Base-by-base conservation (phyloP, 2,888 invertebrate species). In the Slavum lentiscoides region DNA sequence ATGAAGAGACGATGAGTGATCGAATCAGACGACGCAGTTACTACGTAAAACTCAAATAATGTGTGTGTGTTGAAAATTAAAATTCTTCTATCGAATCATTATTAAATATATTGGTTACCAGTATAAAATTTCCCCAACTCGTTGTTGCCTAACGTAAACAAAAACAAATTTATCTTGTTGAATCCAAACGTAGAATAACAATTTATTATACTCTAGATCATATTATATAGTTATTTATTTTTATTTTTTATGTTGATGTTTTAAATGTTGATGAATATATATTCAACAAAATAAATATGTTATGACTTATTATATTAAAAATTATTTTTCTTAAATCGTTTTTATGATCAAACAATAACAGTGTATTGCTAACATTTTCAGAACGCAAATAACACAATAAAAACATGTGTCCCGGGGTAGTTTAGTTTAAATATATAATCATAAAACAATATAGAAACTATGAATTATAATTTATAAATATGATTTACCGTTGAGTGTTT, bases 21-120 rank as follows among this genome's bases (percentile, higher is more conserved):
- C 89, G 96, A 84, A 96, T 96, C 84, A 89, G 94, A 84, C 89
- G 96, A 55, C 94, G 95, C 86, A 95, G 95, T 86, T 96, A 94
- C 87, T 96, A 95, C 59, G 77, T 80, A 23, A 80, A 80, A 80
- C 39, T 80, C 6, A 80, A 69, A 62, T 77, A 69, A 7, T 43
- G n/a, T 62, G n/a, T 62, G 17, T 69, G 4, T 49, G 13, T 64
- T 19, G 9, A 69, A 30, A 55, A 73, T 23, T 19, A 17, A 37
- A 66, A 19, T 21, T 67, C 15, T 75, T n/a, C 58, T 55, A n/a
- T 23, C 3, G 9, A 80, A 55, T 39, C 5, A 21, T 80, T 53
- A 70, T 69, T 62, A 15, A 64, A 64, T 64, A 17, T 80, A 80
- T 69, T 69, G 69, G 61, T 72, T 17, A 49, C 62, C 11, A 23